Conservation (phyloP, 1,140 invertebrate genomes). For the Drosophila neocordata region DNA sequence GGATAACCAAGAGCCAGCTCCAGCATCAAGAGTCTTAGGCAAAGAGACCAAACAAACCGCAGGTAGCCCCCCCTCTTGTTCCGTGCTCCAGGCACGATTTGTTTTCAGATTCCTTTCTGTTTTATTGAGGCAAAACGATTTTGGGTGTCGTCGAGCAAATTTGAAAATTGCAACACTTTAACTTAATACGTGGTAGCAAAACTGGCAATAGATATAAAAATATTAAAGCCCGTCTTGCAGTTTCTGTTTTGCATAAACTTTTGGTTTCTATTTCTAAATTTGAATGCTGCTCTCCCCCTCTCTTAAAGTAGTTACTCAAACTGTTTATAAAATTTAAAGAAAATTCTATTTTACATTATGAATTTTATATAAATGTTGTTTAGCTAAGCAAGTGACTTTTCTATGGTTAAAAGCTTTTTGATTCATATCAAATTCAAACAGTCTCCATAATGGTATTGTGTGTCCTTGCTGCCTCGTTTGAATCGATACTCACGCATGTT, state of each 20-base stretch:
- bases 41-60: slow-evolving; percentile 10
- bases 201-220: too few species aligned
- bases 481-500: neutral
- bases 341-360: too few species aligned
- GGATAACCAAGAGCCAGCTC: slow-evolving; percentile 36
- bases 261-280: too few species aligned
- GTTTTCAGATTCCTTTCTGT: neutral
- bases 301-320: too few species aligned
- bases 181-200: neutral
- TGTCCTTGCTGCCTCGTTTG: neutral
- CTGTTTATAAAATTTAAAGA: too few species aligned
- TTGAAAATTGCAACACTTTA: neutral
- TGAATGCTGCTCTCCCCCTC: too few species aligned
- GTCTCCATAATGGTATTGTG: neutral
- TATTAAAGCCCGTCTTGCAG: too few species aligned
- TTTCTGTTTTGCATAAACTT: too few species aligned
- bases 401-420: neutral
- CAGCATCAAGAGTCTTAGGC: neutral
- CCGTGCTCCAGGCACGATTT: neutral
- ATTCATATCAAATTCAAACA: too few species aligned
- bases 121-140: neutral
- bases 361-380: too few species aligned
- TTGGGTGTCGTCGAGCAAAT: neutral
- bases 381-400: neutral
- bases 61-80: neutral